Base-by-base conservation (phyloP, 2,113 vertebrate genomes). In the Pogonocichla stellata region DNA sequence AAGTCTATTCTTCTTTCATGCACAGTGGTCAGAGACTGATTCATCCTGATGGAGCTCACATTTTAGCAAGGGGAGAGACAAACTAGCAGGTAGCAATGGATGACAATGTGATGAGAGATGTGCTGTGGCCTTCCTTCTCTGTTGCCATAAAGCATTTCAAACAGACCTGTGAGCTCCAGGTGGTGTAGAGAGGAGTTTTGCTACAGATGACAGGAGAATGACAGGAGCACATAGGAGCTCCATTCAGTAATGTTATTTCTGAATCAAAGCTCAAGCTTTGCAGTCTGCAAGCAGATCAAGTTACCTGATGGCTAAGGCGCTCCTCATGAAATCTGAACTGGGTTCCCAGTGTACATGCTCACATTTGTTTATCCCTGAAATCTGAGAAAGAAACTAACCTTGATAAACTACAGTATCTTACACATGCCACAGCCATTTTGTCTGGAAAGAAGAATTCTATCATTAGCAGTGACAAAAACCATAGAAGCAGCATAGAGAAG, bases 91-190 rank as follows among this genome's bases (percentile, higher is more conserved):
- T 8, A 78, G 43, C 26, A 71, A 43, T 42, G 65, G 51, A 25
- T 34, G 24, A 10, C 36, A 34, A 8, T 9, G 26, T 72, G 33
- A 3, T 29, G 71, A 65, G 42, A 48, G 28, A 43, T 36, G 24
- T 29, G 20, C 23, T 54, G 36, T 26, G 10, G 31, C 38, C 25
- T 81, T 73, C 88, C 53, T 78, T 12, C 24, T 12, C 28, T 16
- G 26, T 2, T 2, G 2, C 38, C 1, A 3, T 13, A 58, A 80
- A 26, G 3, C 1, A 4, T 6, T 67, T 45, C 57, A 85, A 70
- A 45, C 2, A 80, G 33, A 8, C 7, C 17, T 36, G 43, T 58
- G 56, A 74, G 28, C 0, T 5, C 40, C 25, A 62, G 25, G 12
- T 24, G 58, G 34, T 10, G 4, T 13, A 60, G 33, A 58, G 19